Conservation (phyloP, 2,888 invertebrate genomes). For the Lithophane socia region DNA sequence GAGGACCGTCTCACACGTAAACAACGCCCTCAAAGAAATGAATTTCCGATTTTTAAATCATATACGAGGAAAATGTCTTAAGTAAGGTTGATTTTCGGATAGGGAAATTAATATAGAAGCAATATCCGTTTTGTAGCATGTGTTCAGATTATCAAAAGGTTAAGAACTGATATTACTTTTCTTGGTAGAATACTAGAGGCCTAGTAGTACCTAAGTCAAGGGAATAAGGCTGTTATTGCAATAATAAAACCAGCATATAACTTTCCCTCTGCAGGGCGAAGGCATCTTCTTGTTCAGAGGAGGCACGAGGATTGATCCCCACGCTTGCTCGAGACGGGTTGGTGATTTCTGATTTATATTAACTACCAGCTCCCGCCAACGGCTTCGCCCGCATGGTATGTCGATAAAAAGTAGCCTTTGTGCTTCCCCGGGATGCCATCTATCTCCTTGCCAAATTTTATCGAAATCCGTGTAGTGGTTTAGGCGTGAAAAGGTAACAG, state of each 20-base stretch:
- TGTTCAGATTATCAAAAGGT: slow-evolving; percentile 43
- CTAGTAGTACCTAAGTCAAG: not conserved
- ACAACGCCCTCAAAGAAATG: slow-evolving; percentile 31
- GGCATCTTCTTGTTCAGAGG: not conserved
- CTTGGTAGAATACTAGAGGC: not conserved
- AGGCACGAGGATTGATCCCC: not conserved
- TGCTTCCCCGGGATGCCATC: too few species aligned
- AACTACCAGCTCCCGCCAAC: too few species aligned
- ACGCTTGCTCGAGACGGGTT: not conserved
- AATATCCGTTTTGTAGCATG: slow-evolving; percentile 62
- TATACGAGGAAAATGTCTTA: slow-evolving; percentile 37
- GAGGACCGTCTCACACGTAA: slow-evolving; percentile 7
- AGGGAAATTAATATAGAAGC: slow-evolving; percentile 63
- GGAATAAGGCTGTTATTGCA: not conserved
- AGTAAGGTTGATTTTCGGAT: slow-evolving; percentile 40
- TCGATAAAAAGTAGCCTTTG: too few species aligned
- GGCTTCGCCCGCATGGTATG: too few species aligned
- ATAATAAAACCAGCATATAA: not conserved
- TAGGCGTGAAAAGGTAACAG: too few species aligned
- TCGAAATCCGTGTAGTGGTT: too few species aligned
- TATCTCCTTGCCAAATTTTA: too few species aligned
- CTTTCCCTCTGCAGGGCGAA: not conserved
- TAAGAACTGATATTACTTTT: slow-evolving; percentile 5
- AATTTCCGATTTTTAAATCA: slow-evolving; percentile 56
- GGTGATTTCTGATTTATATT: not conserved